These are phyloP conservation scores for Therioaphis trifolii DNA, from an alignment of 2,888 invertebrate species.

Conservation along the genomic window DNA sequence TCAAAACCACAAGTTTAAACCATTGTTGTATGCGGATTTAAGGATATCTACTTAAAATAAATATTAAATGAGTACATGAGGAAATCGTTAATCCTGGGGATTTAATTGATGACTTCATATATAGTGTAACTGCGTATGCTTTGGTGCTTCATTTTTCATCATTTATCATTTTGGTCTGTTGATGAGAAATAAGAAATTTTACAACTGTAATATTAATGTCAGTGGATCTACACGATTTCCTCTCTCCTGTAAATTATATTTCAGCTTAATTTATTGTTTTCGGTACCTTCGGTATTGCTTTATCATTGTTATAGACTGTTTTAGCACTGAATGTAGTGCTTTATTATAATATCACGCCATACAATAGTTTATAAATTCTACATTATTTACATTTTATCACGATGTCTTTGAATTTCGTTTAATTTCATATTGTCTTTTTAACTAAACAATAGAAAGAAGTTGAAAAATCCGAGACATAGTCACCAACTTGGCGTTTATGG, in stretches of 20 bases:
- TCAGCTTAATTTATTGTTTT: constrained; percentile 17
- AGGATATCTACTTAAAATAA: constrained; percentile 36
- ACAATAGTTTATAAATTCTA: constrained; percentile 10
- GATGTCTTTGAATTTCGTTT: constrained; percentile 16
- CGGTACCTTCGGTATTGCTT: not conserved
- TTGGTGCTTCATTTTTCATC: not conserved
- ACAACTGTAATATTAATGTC: constrained; percentile 11
- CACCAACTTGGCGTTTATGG: not conserved
- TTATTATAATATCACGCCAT: constrained; percentile 17
- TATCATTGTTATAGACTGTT: constrained; percentile 11
- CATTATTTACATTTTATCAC: constrained; percentile 4
- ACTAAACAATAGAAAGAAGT: not conserved
- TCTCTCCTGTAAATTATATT: not conserved
- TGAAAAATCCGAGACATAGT: constrained; percentile 18
- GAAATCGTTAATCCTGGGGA: constrained; percentile 6
- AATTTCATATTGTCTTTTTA: constrained; percentile 29
- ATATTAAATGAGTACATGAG: constrained; percentile 32
- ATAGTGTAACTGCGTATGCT: not conserved
- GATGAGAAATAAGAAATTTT: constrained; percentile 15
- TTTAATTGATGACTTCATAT: not conserved
- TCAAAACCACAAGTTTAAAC: constrained; percentile 11
- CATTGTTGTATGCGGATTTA: not conserved
- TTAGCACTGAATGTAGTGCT: not conserved
- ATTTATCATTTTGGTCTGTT: constrained; percentile 10
- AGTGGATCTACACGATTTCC: not conserved